phyloP scores from a whole-genome alignment of 23 tunicate genomes.

The Ciona savignyi region DNA sequence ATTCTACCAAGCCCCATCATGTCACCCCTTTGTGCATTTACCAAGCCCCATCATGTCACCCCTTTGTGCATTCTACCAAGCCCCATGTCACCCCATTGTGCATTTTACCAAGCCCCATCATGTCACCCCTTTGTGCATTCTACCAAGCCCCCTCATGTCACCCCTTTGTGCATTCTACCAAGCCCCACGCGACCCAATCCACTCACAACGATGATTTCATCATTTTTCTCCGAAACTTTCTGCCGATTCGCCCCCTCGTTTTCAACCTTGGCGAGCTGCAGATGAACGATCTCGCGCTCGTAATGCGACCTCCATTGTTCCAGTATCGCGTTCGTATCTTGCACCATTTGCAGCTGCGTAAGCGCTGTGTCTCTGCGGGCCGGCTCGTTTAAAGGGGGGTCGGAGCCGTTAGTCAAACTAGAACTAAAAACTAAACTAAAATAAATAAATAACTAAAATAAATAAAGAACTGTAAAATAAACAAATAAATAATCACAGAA shows the following conservation, averaged over 20 bases:
- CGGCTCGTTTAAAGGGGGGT: too few species aligned
- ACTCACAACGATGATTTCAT: constrained; percentile 62
- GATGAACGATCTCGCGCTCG: constrained; percentile 80
- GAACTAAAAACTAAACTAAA: not conserved
- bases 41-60: too few species aligned
- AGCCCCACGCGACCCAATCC: too few species aligned
- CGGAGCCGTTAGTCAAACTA: not conserved
- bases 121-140: too few species aligned
- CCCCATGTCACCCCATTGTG: too few species aligned
- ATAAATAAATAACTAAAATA: not conserved
- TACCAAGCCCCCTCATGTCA: too few species aligned
- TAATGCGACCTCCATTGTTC: constrained; percentile 82
- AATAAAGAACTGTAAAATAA: not conserved
- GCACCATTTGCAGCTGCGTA: constrained; percentile 77
- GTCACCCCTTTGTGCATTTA: too few species aligned
- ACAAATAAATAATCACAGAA: too few species aligned
- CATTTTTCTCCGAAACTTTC: constrained; percentile 19
- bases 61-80: too few species aligned
- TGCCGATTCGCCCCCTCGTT: constrained; percentile 42
- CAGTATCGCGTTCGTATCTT: constrained; percentile 81
- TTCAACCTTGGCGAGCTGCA: constrained; percentile 74
- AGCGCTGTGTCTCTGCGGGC: constrained; percentile 78
- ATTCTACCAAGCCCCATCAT: too few species aligned
- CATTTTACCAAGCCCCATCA: too few species aligned
- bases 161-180: too few species aligned